These are phyloP conservation scores for Bradypodion ventrale DNA, from an alignment of 2,797 vertebrate genomes.

Conservation along the genomic window DNA sequence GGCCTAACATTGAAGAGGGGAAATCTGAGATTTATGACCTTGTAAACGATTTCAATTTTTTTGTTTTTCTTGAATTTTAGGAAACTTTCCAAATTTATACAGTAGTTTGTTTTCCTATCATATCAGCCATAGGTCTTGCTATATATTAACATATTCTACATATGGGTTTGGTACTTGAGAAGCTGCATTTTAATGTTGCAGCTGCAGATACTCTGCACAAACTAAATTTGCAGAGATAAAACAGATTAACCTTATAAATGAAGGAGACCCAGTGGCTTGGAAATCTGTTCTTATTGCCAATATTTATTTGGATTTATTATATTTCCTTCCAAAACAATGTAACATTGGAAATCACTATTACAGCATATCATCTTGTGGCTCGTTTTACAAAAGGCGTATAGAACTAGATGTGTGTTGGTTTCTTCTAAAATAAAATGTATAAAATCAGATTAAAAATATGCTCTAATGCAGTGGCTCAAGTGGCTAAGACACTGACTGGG, in stretches of 20 bases:
- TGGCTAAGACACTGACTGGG: too few species aligned
- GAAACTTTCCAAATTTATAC: conserved; percentile 62
- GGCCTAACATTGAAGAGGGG: conserved; percentile 52
- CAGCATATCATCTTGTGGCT: conserved; percentile 48
- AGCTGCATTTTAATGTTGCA: conserved; percentile 76
- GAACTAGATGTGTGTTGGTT: conserved; percentile 50
- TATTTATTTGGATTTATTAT: conserved; percentile 68
- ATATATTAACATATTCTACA: conserved; percentile 71
- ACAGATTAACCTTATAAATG: conserved; percentile 67
- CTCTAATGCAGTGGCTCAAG: too few species aligned
- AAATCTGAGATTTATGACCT: conserved; percentile 52
- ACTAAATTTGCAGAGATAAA: conserved; percentile 71
- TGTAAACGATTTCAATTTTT: conserved; percentile 62
- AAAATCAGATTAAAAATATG: fast-evolving
- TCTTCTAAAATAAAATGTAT: conserved; percentile 30
- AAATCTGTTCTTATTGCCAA: conserved; percentile 69
- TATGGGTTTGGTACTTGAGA: conserved; percentile 76
- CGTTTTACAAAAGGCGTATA: conserved; percentile 40
- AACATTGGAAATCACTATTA: conserved; percentile 70
- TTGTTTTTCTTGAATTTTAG: conserved; percentile 63
- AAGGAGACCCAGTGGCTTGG: conserved; percentile 60
- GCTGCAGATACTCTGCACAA: conserved; percentile 70
- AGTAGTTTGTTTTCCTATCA: conserved; percentile 57
- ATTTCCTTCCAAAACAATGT: conserved; percentile 60
- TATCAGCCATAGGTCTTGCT: conserved; percentile 63